Evolutionary conservation across 2,113 vertebrate species (phyloP).

Genomic region (Prionailurus bengalensis): DNA sequence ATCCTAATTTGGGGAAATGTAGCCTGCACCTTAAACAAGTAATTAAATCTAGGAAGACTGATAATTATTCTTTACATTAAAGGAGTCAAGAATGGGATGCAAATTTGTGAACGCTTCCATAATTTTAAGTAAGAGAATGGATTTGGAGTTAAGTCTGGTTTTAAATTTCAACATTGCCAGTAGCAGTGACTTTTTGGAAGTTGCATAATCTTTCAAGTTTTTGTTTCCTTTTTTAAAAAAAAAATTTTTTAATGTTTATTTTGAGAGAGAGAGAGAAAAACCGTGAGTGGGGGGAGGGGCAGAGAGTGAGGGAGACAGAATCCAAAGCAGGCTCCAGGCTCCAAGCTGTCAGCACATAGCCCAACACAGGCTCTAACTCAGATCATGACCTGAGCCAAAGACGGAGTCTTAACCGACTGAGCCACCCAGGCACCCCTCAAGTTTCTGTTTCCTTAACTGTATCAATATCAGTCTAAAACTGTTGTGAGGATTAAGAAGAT

Average conservation of each 20-base stretch:
- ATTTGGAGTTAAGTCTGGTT: not conserved
- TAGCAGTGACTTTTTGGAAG: not conserved
- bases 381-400: no score
- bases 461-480: not conserved
- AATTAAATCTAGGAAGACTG: not conserved
- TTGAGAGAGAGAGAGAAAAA: no score
- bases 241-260: no score
- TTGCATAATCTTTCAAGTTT: not conserved
- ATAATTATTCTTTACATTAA: not conserved
- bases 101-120: not conserved
- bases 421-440: not conserved
- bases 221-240: not conserved
- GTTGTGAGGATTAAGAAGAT: not conserved
- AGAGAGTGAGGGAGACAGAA: no score
- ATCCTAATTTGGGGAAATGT: not conserved
- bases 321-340: no score
- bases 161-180: not conserved
- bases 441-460: not conserved
- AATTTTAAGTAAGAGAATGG: not conserved
- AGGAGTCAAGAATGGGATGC: not conserved
- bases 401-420: no score
- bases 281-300: no score
- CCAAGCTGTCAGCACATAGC: no score
- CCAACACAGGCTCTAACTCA: no score
- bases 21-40: not conserved